These are phyloP conservation scores for Aurelia aurita complex sp. Pacific DNA, from an alignment of 30 jellyfish, hydroid and myxozoan genomes.

Conservation along the genomic window DNA sequence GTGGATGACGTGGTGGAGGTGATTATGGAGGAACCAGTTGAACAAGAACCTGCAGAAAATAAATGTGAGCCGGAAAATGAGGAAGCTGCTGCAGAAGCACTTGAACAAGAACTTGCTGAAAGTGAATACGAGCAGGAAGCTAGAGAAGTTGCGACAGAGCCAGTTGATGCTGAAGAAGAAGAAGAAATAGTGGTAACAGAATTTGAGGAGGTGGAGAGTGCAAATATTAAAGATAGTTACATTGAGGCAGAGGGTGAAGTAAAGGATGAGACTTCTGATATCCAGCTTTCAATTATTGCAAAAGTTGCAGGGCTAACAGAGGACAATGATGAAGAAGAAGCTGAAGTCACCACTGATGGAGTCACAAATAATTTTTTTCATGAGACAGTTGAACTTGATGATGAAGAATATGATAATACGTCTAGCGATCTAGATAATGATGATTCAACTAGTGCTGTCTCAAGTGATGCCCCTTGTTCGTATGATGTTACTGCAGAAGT, in stretches of 20 bases:
- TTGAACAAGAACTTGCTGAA: neutral
- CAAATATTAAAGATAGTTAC: neutral
- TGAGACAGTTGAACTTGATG: constrained; percentile 1
- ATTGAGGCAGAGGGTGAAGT: neutral
- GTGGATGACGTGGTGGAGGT: constrained; percentile 11
- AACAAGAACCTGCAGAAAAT: constrained; percentile 6
- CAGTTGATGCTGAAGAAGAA: constrained; percentile 1
- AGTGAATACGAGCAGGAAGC: constrained; percentile 7
- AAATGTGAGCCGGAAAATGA: constrained; percentile 4
- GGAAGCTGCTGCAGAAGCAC: neutral
- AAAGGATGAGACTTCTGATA: neutral
- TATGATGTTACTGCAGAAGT: neutral
- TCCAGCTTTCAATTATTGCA: constrained; percentile 3
- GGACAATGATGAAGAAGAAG: neutral
- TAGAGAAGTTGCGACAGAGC: neutral
- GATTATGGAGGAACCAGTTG: neutral
- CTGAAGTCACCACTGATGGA: neutral
- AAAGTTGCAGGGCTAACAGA: neutral
- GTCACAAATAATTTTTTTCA: neutral
- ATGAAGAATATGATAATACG: constrained; percentile 18
- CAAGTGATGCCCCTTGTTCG: neutral
- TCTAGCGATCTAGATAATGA: neutral
- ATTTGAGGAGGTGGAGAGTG: neutral
- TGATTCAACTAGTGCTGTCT: neutral
- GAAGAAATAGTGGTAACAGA: neutral